Evolutionary conservation across 2,797 vertebrate genomes (phyloP), one percentile per base, ranked within the genome.

Genomic region (Champsocephalus gunnari): DNA sequence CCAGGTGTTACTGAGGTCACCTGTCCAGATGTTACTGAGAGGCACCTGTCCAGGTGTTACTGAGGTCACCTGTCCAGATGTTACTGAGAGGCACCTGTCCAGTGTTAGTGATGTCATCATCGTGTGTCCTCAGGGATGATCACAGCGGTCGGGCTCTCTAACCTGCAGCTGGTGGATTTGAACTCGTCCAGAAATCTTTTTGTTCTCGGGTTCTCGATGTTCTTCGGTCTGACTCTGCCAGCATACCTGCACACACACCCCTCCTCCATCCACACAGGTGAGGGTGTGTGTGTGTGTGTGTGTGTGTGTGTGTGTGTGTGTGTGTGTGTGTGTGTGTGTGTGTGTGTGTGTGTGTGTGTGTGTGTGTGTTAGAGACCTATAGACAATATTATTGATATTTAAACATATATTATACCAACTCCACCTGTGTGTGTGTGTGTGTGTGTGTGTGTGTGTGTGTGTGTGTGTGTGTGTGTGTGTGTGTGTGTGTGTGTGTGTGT

Each of bases 101-200:
- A 24, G 24, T 24, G 24, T 24, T 12, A 2, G 43, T 44, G 43
- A 44, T 10, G 11, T 44, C 43, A 12, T 44, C 9, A 44, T 11
- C 4, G 45, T 54, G 43, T 13, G 68, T 43, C n/a, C 78, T 44
- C 89, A 99, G 98, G 98, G 62, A 98, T 98, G 97, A 99, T 99
- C 87, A 99, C 98, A 2, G 98, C 98, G 0, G 96, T 99, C 11
- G 98, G 98, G 3, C 93, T 99, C 70, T 99, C 98, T 58, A 99
- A 99, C 84, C 95, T 99, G 64, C 98, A 99, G 92, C 94, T 96
- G 3, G 97, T 99, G 1, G 97, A 99, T 90, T 94, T 99, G 93
- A 99, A 99, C 85, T 99, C 98, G 0, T 97, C 97, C 57, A 96
- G 98, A 63, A 99, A 99, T 79, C 96, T 98, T 38, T 99, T 99